Percentiles rank a stretch among this genome's conserved stretches.
Conservation (phyloP, 2,113 vertebrate genomes). For the Recurvirostra avosetta region DNA sequence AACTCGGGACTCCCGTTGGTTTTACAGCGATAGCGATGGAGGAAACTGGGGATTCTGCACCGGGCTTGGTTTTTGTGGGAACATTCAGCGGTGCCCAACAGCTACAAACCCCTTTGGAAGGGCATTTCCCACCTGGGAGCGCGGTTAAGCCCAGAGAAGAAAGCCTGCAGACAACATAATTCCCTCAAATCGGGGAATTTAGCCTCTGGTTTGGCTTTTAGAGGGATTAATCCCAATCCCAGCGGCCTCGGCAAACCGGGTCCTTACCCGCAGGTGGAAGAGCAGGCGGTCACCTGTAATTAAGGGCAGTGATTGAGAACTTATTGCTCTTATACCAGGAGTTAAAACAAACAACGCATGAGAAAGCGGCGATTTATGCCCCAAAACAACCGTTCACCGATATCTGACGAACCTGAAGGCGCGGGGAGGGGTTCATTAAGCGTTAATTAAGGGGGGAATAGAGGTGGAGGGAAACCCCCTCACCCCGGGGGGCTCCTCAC, state of each 20-base stretch:
- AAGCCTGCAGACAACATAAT: accelerated
- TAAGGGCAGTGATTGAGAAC: not conserved
- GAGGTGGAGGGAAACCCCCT: too few relatives aligned
- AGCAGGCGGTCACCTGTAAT: not conserved
- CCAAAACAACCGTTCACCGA: accelerated
- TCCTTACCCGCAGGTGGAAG: not conserved
- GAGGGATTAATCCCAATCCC: accelerated
- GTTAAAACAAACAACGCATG: not conserved
- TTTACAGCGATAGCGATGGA: not conserved
- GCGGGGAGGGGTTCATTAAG: not conserved
- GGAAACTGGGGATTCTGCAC: not conserved
- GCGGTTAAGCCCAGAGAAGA: not conserved
- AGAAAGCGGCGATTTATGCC: not conserved
- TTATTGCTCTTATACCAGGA: not conserved
- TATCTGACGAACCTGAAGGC: accelerated
- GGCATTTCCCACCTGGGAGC: not conserved
- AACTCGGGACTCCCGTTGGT: not conserved
- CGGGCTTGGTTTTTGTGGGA: accelerated
- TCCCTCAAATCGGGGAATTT: too few relatives aligned
- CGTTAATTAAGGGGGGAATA: not conserved
- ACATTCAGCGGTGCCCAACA: not conserved
- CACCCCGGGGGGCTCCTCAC: not conserved
- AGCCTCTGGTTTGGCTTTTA: accelerated
- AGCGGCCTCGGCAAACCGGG: not conserved
- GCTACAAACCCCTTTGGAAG: not conserved